Percentiles rank a stretch among this genome's conserved stretches.
Conservation (phyloP, 1,140 invertebrate species). For the Epicauta chinensis region DNA sequence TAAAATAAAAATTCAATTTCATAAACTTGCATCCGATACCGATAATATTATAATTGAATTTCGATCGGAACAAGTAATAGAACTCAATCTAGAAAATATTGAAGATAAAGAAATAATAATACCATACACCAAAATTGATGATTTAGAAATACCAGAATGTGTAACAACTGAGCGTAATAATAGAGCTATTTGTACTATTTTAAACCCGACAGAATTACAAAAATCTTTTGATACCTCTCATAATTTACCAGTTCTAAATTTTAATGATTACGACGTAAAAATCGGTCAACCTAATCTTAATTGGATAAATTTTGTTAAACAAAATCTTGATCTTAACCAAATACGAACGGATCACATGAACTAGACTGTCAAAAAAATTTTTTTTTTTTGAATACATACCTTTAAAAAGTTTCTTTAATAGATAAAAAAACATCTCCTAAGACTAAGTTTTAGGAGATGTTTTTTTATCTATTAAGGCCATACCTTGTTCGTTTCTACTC, state of each 20-base stretch:
- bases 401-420: too few relatives aligned
- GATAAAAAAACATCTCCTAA: too few relatives aligned
- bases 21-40: background rate
- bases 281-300: too few relatives aligned
- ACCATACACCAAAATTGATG: background rate
- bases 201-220: background rate
- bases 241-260: background rate
- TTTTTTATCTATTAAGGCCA: too few relatives aligned
- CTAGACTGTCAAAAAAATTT: background rate
- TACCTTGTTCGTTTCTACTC: too few relatives aligned
- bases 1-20: constrained; percentile 4
- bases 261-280: constrained; percentile 1
- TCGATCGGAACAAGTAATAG: background rate
- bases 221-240: background rate
- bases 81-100: constrained; percentile 1
- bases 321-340: too few relatives aligned
- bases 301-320: too few relatives aligned
- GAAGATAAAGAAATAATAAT: constrained; percentile 4
- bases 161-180: background rate
- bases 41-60: background rate
- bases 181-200: background rate
- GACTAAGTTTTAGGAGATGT: too few relatives aligned
- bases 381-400: too few relatives aligned
- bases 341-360: too few relatives aligned
- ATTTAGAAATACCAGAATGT: constrained; percentile 3